phyloP scores from a whole-genome alignment of 1,140 invertebrate species.

The Hesperophylax magnus region DNA sequence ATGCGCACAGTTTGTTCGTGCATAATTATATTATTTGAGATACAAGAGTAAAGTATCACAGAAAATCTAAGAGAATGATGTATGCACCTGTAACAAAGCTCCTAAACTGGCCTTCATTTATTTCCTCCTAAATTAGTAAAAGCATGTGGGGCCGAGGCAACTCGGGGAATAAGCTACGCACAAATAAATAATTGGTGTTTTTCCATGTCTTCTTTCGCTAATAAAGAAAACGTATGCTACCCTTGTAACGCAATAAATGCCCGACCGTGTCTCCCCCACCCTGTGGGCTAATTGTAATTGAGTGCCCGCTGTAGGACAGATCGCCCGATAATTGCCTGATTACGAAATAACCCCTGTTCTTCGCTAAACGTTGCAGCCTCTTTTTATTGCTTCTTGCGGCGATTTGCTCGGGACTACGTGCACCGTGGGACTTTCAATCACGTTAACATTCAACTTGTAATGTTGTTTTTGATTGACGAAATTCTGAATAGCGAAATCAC shows the following conservation, averaged over 20 bases:
- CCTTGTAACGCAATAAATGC: constrained; percentile 35
- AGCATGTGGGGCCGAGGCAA: too few species aligned
- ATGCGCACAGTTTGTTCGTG: too few species aligned
- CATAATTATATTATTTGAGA: too few species aligned
- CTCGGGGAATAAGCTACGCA: too few species aligned
- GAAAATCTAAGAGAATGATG: too few species aligned
- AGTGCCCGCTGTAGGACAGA: constrained; percentile 34
- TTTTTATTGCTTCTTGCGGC: constrained; percentile 24
- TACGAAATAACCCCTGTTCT: constrained; percentile 8
- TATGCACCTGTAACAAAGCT: too few species aligned
- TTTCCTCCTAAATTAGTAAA: too few species aligned
- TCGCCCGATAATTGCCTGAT: constrained; percentile 42
- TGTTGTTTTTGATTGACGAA: background rate
- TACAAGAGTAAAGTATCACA: too few species aligned
- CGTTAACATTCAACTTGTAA: background rate
- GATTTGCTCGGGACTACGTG: background rate
- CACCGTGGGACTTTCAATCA: background rate
- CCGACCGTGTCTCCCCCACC: background rate
- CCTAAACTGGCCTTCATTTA: too few species aligned
- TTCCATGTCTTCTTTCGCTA: constrained; percentile 7
- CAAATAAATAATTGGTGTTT: constrained; percentile 15
- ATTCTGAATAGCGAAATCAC: background rate
- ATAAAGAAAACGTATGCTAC: constrained; percentile 23
- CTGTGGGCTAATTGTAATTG: constrained; percentile 40
- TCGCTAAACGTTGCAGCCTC: background rate